Conservation (phyloP, 2,113 vertebrate genomes). For the Strix uralensis region DNA sequence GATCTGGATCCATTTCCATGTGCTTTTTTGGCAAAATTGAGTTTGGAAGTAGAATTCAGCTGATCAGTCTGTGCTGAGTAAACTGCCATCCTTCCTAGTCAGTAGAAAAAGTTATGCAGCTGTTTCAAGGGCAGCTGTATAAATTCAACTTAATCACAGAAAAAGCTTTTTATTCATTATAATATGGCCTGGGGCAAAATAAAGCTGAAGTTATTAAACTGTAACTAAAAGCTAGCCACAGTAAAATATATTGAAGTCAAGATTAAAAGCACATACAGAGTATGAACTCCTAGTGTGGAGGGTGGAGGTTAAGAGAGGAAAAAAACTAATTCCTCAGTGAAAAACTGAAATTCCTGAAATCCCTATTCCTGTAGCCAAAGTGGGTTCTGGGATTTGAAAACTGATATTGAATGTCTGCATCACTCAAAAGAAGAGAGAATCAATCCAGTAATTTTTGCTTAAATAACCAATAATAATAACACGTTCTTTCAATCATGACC, state of each 20-base stretch:
- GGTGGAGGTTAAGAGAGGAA: not conserved
- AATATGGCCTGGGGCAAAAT: conserved; percentile 50
- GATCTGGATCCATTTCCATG: not conserved
- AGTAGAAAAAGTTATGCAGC: conserved; percentile 59
- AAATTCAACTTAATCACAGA: conserved; percentile 62
- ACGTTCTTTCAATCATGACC: not conserved
- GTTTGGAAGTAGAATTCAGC: not conserved
- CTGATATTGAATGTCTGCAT: not conserved
- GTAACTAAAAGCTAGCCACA: conserved; percentile 49
- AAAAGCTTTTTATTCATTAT: conserved; percentile 60
- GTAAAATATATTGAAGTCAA: conserved; percentile 56
- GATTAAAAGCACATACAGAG: conserved; percentile 58
- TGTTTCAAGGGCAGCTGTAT: conserved; percentile 65
- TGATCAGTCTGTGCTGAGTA: conserved; percentile 17
- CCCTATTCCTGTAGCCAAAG: not conserved
- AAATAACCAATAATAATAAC: not conserved
- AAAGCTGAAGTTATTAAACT: conserved; percentile 64
- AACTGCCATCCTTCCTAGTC: conserved; percentile 27
- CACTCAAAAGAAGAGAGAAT: not conserved
- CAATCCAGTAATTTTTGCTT: not conserved
- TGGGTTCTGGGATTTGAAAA: not conserved
- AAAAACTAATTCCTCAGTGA: not conserved
- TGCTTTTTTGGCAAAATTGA: not conserved
- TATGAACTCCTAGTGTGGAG: not conserved
- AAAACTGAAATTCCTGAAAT: conserved; percentile 9